Conservation (phyloP, 2,888 invertebrate genomes). For the Serripes groenlandicus region DNA sequence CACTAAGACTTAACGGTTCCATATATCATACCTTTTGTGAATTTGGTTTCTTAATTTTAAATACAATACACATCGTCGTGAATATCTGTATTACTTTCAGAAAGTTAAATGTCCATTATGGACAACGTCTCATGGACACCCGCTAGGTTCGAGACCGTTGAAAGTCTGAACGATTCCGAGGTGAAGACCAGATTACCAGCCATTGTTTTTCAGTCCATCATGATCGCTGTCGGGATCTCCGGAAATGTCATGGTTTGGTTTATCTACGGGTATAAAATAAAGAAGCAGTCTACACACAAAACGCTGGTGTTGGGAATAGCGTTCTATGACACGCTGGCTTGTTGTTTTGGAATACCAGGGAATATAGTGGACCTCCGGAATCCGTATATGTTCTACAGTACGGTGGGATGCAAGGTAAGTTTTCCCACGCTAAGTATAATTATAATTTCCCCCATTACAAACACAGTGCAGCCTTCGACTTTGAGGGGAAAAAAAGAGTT, state of each 20-base stretch:
- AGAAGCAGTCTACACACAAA: slow-evolving; percentile 14
- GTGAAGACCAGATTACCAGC: background rate
- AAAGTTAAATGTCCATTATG: too few species aligned
- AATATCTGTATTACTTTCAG: too few species aligned
- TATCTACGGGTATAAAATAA: slow-evolving; percentile 1
- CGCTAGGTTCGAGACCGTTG: background rate
- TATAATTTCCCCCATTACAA: too few species aligned
- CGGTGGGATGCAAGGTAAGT: slow-evolving; percentile 21
- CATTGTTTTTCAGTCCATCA: slow-evolving; percentile 4
- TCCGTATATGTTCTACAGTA: slow-evolving; percentile 19
- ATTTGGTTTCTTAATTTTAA: too few species aligned
- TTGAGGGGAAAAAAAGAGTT: too few species aligned
- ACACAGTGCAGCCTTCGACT: too few species aligned
- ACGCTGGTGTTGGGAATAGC: slow-evolving; percentile 4
- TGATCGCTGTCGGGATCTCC: background rate
- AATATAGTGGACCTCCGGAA: slow-evolving; percentile 11
- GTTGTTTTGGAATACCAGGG: slow-evolving; percentile 20
- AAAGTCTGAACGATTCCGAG: background rate
- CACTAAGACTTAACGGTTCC: too few species aligned
- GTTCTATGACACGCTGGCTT: slow-evolving; percentile 11
- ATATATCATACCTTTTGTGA: too few species aligned
- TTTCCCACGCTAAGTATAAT: too few species aligned
- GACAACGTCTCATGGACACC: background rate
- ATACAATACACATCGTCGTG: too few species aligned
- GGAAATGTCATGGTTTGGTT: slow-evolving; percentile 14